Conservation (phyloP, 1,140 invertebrate genomes). For the Metaphire vulgaris region DNA sequence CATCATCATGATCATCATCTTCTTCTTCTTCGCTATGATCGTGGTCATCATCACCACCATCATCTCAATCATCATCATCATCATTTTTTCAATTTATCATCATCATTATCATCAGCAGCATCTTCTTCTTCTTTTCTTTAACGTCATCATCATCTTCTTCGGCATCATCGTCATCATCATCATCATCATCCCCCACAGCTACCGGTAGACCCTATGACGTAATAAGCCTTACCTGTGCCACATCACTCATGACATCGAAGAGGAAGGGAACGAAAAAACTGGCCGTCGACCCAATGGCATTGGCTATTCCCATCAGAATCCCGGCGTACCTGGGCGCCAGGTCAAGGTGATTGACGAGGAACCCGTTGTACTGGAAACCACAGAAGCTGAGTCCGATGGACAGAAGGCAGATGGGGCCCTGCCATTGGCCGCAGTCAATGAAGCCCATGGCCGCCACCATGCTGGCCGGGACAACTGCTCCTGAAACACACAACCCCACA, state of each 20-base stretch:
- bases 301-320: constrained; percentile 97
- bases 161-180: no score
- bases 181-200: no score
- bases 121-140: no score
- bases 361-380: constrained; percentile 18
- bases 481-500: neutral
- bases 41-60: no score
- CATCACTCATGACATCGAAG: neutral
- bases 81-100: no score
- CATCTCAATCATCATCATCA: no score
- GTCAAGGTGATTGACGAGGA: constrained; percentile 87
- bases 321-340: constrained; percentile 96
- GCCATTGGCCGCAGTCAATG: neutral
- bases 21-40: no score
- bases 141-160: no score
- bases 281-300: constrained; percentile 93
- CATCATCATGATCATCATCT: no score
- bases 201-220: no score
- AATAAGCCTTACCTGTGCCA: no score
- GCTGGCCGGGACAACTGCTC: neutral
- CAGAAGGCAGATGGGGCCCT: neutral
- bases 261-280: constrained; percentile 74
- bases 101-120: no score
- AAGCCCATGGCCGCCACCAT: neutral
- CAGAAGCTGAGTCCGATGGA: constrained; percentile 3